phyloP scores from a whole-genome alignment of 2,888 invertebrate species.

The Chrysotoxum bicinctum region DNA sequence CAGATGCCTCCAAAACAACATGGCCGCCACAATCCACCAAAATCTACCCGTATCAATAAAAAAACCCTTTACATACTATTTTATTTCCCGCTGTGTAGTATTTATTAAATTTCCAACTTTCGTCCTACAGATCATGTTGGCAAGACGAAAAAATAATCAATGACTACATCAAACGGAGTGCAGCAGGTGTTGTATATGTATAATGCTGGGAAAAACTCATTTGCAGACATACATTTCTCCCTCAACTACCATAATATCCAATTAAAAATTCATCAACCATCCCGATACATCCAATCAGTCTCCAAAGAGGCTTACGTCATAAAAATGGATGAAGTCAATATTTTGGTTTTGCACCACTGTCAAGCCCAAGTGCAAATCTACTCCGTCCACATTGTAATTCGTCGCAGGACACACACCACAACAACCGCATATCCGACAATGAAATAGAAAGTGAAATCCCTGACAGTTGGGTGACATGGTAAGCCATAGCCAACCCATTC shows the following conservation, averaged over 20 bases:
- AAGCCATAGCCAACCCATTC: conserved; percentile 23
- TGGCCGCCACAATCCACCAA: too few species aligned
- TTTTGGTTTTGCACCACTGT: not conserved
- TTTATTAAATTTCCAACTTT: too few species aligned
- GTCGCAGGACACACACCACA: conserved; percentile 34
- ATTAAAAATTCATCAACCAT: conserved; percentile 23
- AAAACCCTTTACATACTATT: too few species aligned
- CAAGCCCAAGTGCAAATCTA: not conserved
- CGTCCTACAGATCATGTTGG: too few species aligned
- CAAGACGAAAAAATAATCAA: too few species aligned
- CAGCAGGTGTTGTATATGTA: too few species aligned
- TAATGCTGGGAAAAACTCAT: too few species aligned
- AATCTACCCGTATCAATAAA: too few species aligned
- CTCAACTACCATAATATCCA: not conserved
- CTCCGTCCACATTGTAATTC: conserved; percentile 16
- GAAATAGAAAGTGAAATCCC: conserved; percentile 68
- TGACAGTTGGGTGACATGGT: conserved; percentile 36
- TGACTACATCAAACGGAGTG: too few species aligned
- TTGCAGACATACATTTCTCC: not conserved
- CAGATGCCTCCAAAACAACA: too few species aligned
- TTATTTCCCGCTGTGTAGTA: too few species aligned
- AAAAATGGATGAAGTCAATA: not conserved
- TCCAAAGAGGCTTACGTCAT: not conserved
- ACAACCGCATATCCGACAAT: not conserved
- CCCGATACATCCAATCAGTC: not conserved